These are phyloP conservation scores for Podarcis cretensis DNA, from an alignment of 2,113 vertebrate species.

Conservation along the genomic window DNA sequence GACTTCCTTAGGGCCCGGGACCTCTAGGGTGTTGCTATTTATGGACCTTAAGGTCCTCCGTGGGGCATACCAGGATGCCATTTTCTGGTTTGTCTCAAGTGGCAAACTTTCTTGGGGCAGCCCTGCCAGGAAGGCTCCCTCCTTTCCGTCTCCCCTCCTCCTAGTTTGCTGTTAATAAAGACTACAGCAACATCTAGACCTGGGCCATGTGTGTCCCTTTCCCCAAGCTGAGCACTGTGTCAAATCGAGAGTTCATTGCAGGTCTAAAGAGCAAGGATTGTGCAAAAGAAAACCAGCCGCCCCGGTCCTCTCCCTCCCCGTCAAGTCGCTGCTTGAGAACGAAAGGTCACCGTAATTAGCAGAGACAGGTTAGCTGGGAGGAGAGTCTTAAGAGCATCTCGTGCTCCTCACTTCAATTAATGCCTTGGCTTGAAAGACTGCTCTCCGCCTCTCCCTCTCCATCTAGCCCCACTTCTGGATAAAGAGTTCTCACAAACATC, in stretches of 20 bases:
- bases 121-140: too few relatives aligned
- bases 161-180: too few relatives aligned
- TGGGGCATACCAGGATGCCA: too few relatives aligned
- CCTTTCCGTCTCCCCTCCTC: too few relatives aligned
- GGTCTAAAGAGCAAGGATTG: neutral
- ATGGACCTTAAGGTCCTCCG: too few relatives aligned
- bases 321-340: neutral
- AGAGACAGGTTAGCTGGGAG: neutral
- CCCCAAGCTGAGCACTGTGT: neutral
- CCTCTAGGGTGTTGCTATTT: too few relatives aligned
- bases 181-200: too few relatives aligned
- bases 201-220: too few relatives aligned
- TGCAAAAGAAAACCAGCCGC: conserved; percentile 18
- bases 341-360: conserved; percentile 18
- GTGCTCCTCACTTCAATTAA: conserved; percentile 25
- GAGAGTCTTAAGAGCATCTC: neutral
- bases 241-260: neutral
- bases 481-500: conserved; percentile 43
- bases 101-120: too few relatives aligned
- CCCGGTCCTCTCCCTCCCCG: neutral
- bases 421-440: conserved; percentile 22
- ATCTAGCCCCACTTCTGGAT: conserved; percentile 43
- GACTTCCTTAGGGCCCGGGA: too few relatives aligned
- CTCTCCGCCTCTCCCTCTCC: neutral
- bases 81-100: too few relatives aligned